Evolutionary conservation across 1,140 invertebrate species (phyloP).

Genomic region (Drosophila malerkotliana): DNA sequence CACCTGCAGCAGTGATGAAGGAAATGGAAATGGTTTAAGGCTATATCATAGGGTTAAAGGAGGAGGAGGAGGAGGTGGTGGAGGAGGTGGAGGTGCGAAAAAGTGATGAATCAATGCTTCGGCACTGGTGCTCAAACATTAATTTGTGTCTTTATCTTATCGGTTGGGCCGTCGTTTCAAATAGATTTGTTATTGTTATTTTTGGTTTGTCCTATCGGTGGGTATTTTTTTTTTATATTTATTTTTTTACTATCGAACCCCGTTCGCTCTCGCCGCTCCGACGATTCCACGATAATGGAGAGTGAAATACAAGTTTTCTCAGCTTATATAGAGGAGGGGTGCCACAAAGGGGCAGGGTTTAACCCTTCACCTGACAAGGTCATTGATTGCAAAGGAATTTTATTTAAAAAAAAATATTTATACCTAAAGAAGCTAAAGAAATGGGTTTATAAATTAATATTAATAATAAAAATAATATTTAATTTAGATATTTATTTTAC

Average conservation of each 20-base stretch:
- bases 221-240: slow-evolving; percentile 9
- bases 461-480: no score
- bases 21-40: neutral
- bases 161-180: slow-evolving; percentile 6
- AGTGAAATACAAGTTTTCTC: slow-evolving; percentile 12
- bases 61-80: neutral
- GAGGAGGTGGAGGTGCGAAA: slow-evolving; percentile 9
- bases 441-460: no score
- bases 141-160: slow-evolving; percentile 46
- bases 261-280: slow-evolving; percentile 1
- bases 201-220: neutral
- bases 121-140: slow-evolving; percentile 16
- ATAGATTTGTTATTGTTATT: slow-evolving; percentile 11
- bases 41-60: no score
- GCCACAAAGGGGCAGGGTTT: neutral
- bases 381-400: no score
- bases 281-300: slow-evolving; percentile 28
- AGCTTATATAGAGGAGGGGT: neutral
- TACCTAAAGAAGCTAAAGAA: no score
- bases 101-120: slow-evolving; percentile 24
- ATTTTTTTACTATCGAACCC: slow-evolving; percentile 33
- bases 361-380: neutral
- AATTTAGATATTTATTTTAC: no score
- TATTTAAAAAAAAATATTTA: no score
- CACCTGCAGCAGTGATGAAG: neutral